Conservation (phyloP, 2,113 vertebrate genomes). For the Myocastor coypus region DNA sequence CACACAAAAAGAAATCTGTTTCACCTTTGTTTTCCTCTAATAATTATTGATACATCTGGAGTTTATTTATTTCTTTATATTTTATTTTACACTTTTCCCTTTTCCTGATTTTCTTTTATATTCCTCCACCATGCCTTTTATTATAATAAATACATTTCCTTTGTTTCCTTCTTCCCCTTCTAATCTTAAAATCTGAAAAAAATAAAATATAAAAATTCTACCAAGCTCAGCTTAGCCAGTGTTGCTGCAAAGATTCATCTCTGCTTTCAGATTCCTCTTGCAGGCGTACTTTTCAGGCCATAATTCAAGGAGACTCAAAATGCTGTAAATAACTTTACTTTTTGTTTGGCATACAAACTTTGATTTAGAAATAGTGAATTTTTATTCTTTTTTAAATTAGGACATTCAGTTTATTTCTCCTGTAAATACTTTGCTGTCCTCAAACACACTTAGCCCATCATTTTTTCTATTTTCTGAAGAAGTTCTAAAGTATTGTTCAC, state of each 20-base stretch:
- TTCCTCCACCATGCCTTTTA: neutral
- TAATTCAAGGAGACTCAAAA: neutral
- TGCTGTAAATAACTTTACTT: neutral
- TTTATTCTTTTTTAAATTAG: neutral
- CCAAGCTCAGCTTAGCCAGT: neutral
- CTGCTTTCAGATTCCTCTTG: neutral
- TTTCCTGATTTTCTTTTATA: neutral
- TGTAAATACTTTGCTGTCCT: neutral
- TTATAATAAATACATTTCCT: neutral
- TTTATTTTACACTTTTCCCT: neutral
- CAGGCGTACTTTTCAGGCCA: neutral
- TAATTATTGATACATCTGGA: neutral
- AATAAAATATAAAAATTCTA: too few relatives aligned
- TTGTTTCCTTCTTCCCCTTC: too few relatives aligned
- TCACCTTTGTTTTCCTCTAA: neutral
- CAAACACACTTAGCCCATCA: neutral
- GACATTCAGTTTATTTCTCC: neutral
- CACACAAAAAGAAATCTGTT: neutral
- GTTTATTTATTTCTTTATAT: neutral
- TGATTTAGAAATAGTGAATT: neutral
- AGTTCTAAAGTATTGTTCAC: neutral
- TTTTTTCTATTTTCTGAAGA: neutral
- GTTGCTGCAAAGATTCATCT: neutral
- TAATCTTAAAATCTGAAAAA: too few relatives aligned
- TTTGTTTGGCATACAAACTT: neutral